A percentile compares a stretch with the other conserved stretches of the same genome.
These are phyloP conservation scores for Coenonympha arcania DNA, from an alignment of 2,888 invertebrate genomes.

Conservation along the genomic window DNA sequence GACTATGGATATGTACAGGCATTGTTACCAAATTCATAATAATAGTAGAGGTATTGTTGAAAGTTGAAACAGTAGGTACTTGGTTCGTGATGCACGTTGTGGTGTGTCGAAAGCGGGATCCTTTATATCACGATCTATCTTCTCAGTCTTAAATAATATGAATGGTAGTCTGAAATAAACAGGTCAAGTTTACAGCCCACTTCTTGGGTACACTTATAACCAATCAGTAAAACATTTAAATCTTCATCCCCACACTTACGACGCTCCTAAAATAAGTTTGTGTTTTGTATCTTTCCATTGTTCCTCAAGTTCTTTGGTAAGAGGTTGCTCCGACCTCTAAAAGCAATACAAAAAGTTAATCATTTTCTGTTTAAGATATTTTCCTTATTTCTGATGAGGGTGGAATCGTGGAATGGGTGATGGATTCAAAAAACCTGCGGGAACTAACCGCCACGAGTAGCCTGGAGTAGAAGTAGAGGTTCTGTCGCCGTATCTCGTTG, in stretches of 20 bases:
- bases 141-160: slow-evolving; percentile 61
- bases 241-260: slow-evolving; percentile 35
- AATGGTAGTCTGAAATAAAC: slow-evolving; percentile 54
- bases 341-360: too few species aligned
- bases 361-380: too few species aligned
- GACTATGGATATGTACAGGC: too few species aligned
- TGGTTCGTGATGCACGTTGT: slow-evolving; percentile 38
- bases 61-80: slow-evolving; percentile 45
- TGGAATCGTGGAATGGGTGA: too few species aligned
- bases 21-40: too few species aligned
- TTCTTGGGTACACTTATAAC: not conserved
- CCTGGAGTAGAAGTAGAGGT: slow-evolving; percentile 54
- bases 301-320: slow-evolving; percentile 55
- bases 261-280: slow-evolving; percentile 62
- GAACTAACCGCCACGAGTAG: slow-evolving; percentile 51
- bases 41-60: too few species aligned
- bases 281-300: slow-evolving; percentile 59
- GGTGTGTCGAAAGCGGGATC: slow-evolving; percentile 62
- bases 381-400: too few species aligned
- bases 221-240: too few species aligned
- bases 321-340: slow-evolving; percentile 61
- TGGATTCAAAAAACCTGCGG: too few species aligned
- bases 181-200: not conserved
- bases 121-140: slow-evolving; percentile 54
- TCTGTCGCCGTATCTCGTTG: slow-evolving; percentile 42